phyloP scores from a whole-genome alignment of 2,797 vertebrate genomes.

The Phoeniculus purpureus region DNA sequence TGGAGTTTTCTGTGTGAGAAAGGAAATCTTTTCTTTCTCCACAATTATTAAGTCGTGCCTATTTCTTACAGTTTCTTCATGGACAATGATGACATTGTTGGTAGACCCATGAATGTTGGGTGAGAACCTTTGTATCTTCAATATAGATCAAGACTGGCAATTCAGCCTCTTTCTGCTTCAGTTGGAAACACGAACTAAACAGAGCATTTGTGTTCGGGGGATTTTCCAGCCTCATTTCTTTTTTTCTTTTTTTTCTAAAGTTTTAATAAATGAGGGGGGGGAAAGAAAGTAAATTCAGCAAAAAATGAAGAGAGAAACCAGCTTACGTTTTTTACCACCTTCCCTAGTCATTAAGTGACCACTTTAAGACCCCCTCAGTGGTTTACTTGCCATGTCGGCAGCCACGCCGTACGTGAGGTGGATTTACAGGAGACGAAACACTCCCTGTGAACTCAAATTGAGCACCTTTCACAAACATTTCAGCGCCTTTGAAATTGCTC shows the following conservation, averaged over 20 bases:
- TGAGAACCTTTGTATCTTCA: background rate
- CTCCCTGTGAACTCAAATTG: background rate
- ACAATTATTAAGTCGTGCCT: background rate
- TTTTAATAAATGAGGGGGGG: too few relatives aligned
- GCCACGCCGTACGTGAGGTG: background rate
- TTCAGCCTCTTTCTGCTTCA: background rate
- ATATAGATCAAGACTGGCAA: background rate
- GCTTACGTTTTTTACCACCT: background rate
- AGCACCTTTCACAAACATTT: slow-evolving; percentile 25
- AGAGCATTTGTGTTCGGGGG: background rate
- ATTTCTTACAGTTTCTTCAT: background rate
- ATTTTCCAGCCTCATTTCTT: background rate
- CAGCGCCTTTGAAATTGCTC: slow-evolving; percentile 38
- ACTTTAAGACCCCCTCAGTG: background rate
- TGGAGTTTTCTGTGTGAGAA: background rate
- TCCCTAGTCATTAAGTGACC: background rate
- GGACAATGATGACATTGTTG: background rate
- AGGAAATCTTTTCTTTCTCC: background rate
- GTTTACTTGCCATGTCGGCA: slow-evolving; percentile 13
- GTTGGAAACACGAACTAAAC: background rate
- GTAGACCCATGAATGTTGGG: background rate
- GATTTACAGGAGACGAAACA: background rate
- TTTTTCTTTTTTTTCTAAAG: background rate
- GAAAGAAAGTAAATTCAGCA: background rate
- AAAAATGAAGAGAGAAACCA: background rate